These are phyloP conservation scores for Chionomys nivalis DNA, from an alignment of 2,113 vertebrate species.

Conservation along the genomic window DNA sequence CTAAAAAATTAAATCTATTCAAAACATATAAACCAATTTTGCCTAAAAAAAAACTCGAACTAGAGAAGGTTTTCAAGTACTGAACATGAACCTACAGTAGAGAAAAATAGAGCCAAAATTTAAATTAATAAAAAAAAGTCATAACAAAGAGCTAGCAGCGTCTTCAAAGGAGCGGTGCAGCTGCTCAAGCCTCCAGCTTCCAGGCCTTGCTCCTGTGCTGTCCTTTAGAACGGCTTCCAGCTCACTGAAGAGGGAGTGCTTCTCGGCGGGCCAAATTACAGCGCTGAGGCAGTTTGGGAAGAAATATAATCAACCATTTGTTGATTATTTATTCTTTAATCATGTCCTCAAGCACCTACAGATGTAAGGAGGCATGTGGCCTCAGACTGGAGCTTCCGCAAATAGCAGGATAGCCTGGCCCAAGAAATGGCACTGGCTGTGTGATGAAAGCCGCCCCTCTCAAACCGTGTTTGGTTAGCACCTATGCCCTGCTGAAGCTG, in stretches of 20 bases:
- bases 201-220: background rate
- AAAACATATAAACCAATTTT: background rate
- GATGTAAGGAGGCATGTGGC: conserved; percentile 86
- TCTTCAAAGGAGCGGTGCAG: conserved; percentile 19
- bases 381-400: conserved; percentile 85
- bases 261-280: conserved; percentile 78
- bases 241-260: conserved; percentile 74
- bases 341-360: conserved; percentile 85
- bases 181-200: background rate
- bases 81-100: background rate
- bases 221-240: conserved; percentile 68
- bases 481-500: conserved; percentile 85
- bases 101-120: background rate
- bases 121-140: background rate
- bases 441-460: conserved; percentile 82
- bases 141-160: background rate
- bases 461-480: conserved; percentile 86
- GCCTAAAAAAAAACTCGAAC: background rate
- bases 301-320: conserved; percentile 83
- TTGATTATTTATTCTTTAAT: conserved; percentile 83
- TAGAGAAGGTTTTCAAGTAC: conserved; percentile 38
- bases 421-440: conserved; percentile 82
- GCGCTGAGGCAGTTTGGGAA: conserved; percentile 75
- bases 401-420: conserved; percentile 88
- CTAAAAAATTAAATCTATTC: background rate